These are phyloP conservation scores for Petaurus breviceps DNA, from an alignment of 2,113 vertebrate genomes.

Conservation along the genomic window DNA sequence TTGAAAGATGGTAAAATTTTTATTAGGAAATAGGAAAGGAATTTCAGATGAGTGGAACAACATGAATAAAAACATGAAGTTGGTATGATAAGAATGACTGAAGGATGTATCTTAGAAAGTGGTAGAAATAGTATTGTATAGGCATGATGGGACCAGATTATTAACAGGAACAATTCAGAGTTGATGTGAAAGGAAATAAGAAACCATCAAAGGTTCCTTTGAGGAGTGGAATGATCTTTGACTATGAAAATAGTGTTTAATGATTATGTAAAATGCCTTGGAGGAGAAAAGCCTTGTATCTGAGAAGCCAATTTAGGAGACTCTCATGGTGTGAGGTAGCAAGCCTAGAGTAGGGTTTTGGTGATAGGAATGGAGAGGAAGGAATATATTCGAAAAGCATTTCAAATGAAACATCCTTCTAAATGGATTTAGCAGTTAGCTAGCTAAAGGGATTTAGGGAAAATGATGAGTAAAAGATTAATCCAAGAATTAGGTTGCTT, in stretches of 20 bases:
- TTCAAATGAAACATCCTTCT: neutral
- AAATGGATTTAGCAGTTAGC: neutral
- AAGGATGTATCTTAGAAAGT: neutral
- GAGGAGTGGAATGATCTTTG: neutral
- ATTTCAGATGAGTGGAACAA: neutral
- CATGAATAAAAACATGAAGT: neutral
- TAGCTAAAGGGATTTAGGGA: neutral
- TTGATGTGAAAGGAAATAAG: neutral
- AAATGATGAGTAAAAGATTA: neutral
- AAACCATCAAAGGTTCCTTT: neutral
- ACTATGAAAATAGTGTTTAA: neutral
- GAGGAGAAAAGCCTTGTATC: neutral
- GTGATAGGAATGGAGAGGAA: neutral
- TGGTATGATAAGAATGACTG: neutral
- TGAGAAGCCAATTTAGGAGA: neutral
- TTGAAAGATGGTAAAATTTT: neutral
- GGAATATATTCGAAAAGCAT: neutral
- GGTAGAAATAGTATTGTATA: neutral
- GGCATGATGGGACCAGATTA: neutral
- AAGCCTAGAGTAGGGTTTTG: neutral
- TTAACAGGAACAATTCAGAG: neutral
- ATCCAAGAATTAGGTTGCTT: neutral
- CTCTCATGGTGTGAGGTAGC: neutral
- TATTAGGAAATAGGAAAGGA: neutral
- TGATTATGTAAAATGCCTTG: neutral